Percentiles rank a stretch among this genome's conserved stretches.
Conservation (phyloP, 2,797 vertebrate genomes). For the Tragopan temminckii region DNA sequence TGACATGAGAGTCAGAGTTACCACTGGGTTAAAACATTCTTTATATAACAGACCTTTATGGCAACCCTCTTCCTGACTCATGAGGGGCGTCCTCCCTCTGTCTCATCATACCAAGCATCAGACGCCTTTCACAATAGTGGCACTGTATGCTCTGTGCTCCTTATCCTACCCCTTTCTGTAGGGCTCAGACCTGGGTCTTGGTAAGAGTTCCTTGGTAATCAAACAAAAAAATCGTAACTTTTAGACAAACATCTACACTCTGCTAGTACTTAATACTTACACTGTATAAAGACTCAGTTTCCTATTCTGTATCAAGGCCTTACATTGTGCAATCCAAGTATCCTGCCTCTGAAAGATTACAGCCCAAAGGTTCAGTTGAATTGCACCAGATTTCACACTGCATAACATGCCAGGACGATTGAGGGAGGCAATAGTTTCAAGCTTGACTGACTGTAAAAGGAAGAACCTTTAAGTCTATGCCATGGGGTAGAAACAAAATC, state of each 20-base stretch:
- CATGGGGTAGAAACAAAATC: neutral
- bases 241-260: neutral
- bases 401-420: neutral
- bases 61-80: neutral
- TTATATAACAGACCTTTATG: neutral
- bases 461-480: neutral
- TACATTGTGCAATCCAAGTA: neutral
- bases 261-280: neutral
- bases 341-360: neutral
- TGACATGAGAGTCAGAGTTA: fast-evolving
- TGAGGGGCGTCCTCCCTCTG: neutral
- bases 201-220: neutral
- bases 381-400: neutral
- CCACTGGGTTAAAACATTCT: neutral
- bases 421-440: neutral
- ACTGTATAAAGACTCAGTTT: neutral
- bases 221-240: neutral
- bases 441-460: neutral
- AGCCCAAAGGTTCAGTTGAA: neutral
- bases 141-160: neutral
- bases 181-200: fast-evolving
- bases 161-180: fast-evolving
- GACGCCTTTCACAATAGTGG: neutral
- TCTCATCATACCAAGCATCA: neutral
- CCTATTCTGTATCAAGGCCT: neutral